These are phyloP conservation scores for Oreochromis niloticus DNA, from an alignment of 2,113 vertebrate species.

Conservation along the genomic window DNA sequence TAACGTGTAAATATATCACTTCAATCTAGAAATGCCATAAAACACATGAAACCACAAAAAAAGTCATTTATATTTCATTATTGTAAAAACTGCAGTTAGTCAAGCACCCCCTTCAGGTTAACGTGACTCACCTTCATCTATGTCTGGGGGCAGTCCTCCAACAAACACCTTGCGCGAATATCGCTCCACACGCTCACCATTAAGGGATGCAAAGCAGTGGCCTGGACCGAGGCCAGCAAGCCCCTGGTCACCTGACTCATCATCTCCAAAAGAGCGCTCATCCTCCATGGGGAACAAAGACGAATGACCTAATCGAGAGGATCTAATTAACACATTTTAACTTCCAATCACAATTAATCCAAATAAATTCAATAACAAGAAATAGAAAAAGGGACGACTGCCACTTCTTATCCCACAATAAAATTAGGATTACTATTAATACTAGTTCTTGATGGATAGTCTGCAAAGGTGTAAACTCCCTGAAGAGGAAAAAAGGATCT, in stretches of 20 bases:
- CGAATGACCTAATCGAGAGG: conserved; percentile 81
- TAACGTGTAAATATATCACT: background rate
- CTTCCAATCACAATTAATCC: background rate
- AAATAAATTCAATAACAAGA: background rate
- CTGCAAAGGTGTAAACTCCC: background rate
- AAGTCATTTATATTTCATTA: background rate
- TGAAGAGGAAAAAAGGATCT: background rate
- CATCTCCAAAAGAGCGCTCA: conserved; percentile 86
- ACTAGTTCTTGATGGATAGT: background rate
- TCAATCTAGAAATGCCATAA: background rate
- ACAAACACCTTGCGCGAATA: conserved; percentile 98
- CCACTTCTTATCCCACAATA: background rate
- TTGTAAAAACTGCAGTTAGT: background rate
- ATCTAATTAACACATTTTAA: background rate
- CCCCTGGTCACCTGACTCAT: conserved; percentile 89
- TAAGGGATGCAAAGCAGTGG: conserved; percentile 96
- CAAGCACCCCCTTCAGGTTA: background rate
- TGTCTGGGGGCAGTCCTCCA: conserved; percentile 93
- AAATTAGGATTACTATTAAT: background rate
- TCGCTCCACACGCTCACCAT: conserved; percentile 92
- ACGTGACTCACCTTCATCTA: conserved; percentile 87
- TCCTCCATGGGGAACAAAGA: conserved; percentile 98
- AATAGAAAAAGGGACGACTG: background rate
- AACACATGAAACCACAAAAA: background rate
- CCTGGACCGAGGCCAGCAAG: conserved; percentile 89